Evolutionary conservation across 92 coral and sea anemone genomes (phyloP), one percentile per base, ranked within the genome.

Genomic region (Zoanthus sansibaricus): DNA sequence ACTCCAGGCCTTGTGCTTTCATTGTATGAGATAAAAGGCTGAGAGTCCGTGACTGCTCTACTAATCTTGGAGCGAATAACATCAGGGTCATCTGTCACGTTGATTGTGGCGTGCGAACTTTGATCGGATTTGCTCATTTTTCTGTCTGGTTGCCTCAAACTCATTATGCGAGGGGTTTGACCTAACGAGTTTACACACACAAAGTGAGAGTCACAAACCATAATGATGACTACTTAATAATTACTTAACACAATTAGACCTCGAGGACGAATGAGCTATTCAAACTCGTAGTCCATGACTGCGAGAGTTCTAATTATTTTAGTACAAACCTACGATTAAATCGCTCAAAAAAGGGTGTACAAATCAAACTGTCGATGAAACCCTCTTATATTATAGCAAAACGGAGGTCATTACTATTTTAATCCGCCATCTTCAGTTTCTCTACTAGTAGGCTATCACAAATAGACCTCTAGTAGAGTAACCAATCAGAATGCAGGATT

Each of bases 71-170:
- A 31, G 5, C 68, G 77, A 37, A 95, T 93, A 49, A 86, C 42
- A 33, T 93, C 93, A 7, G 98, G 90, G 21, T 92, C 37, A 84
- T 95, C 98, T 1, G 89, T 76, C 5, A 95, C 84, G 54, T 91
- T 91, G 70, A 95, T 91, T 42, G 96, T 88, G 31, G 96, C 91
- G 71, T 87, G 45, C 45, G 86, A 62, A 14, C 90, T 90, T 14
- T 90, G 73, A 68, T 95, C 98, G 11, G 96, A 93, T 77, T 95
- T 95, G 62, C 98, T 95, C 98, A 95, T 95, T 76, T 95, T 95
- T 17, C 59, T 93, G 20, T 87, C 77, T 21, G 94, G 88, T 87
- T 93, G 93, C 7, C 98, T 91, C 30, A 95, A 83, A 70, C 96
- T 95, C 98, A 95, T 95, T 25, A 95, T 92, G 3, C 98, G 93